Conservation (phyloP, 2,797 vertebrate genomes). For the Smutsia gigantea region DNA sequence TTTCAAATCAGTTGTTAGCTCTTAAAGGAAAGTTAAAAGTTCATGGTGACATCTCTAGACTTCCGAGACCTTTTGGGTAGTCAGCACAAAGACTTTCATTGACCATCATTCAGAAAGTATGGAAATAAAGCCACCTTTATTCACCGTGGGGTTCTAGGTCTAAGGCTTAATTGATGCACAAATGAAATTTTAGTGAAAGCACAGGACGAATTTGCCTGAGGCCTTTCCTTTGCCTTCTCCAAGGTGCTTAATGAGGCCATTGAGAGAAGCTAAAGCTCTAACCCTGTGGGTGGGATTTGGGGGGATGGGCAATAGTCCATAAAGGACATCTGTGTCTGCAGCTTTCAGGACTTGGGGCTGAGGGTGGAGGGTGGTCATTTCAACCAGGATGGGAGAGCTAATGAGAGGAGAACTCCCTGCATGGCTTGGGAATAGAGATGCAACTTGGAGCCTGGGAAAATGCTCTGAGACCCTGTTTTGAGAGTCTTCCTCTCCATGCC, state of each 20-base stretch:
- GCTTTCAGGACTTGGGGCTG: background rate
- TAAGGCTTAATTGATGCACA: conserved; percentile 61
- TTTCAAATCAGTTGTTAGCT: background rate
- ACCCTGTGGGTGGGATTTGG: conserved; percentile 63
- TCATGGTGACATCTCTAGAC: background rate
- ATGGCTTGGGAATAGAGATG: background rate
- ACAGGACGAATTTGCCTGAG: conserved; percentile 10
- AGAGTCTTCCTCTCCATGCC: background rate
- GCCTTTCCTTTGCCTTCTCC: conserved; percentile 62
- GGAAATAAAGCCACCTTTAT: conserved; percentile 55
- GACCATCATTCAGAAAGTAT: conserved; percentile 1
- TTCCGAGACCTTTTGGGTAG: background rate
- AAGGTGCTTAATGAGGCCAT: conserved; percentile 65
- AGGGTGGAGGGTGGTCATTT: background rate
- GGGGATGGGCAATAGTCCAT: background rate
- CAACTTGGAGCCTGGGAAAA: background rate
- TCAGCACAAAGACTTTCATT: conserved; percentile 41
- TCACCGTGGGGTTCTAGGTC: conserved; percentile 56
- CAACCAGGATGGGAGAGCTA: background rate
- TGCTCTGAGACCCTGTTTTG: background rate
- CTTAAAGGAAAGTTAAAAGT: background rate
- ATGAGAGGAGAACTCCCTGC: background rate
- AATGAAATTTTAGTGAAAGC: conserved; percentile 64
- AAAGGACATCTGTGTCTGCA: conserved; percentile 55
- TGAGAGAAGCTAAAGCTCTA: conserved; percentile 14